phyloP scores from a whole-genome alignment of 2,888 invertebrate species.

The Nomada fabriciana region DNA sequence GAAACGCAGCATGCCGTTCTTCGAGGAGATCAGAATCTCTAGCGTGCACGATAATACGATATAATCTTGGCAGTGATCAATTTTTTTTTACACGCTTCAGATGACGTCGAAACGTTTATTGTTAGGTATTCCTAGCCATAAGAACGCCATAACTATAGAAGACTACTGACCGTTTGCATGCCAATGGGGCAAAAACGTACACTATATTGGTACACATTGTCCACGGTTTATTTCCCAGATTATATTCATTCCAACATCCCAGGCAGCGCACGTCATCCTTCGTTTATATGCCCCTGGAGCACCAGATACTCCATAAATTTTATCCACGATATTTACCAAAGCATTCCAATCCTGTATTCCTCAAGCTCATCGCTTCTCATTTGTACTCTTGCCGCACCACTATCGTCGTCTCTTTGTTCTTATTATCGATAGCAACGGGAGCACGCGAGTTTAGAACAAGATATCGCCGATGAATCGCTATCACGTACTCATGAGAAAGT shows the following conservation, averaged over 20 bases:
- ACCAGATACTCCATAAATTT: not conserved
- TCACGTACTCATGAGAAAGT: constrained; percentile 64
- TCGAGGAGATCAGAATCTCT: not conserved
- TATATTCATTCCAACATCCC: not conserved
- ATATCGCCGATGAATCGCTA: constrained; percentile 47
- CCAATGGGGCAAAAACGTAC: not conserved
- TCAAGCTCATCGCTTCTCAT: not conserved
- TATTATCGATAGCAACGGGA: constrained; percentile 21
- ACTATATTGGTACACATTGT: not conserved
- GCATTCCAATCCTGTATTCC: not conserved
- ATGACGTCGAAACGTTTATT: not conserved
- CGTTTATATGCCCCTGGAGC: too few relatives aligned
- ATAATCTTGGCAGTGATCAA: not conserved
- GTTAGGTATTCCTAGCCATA: not conserved
- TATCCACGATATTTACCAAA: not conserved
- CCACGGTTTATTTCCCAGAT: not conserved
- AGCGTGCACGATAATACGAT: not conserved
- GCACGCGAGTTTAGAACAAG: constrained; percentile 33
- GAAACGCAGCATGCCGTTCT: not conserved
- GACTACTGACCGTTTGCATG: not conserved
- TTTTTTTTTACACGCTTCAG: not conserved
- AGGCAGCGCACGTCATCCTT: not conserved
- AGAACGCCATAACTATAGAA: not conserved
- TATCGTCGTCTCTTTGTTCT: not conserved
- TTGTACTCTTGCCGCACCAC: not conserved